Percentiles rank a stretch among this genome's conserved stretches.
These are phyloP conservation scores for Progne subis DNA, from an alignment of 2,113 vertebrate species.

Conservation along the genomic window DNA sequence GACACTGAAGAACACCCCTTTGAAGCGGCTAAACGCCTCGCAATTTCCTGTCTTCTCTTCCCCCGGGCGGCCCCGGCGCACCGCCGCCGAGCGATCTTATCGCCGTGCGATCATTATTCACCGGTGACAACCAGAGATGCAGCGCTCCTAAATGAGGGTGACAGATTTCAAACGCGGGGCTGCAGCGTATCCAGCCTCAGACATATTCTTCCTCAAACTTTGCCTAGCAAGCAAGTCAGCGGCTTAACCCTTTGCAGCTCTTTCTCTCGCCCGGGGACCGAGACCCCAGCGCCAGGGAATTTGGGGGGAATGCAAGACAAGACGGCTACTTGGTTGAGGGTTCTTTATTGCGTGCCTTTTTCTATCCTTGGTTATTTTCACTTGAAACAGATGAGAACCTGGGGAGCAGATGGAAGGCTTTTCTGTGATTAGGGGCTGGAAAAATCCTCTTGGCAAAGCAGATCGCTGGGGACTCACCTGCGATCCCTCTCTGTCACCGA, in stretches of 20 bases:
- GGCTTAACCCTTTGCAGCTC: constrained; percentile 73
- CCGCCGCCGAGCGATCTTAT: constrained; percentile 27
- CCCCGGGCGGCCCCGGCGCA: constrained; percentile 15
- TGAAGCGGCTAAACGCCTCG: not conserved
- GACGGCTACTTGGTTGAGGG: not conserved
- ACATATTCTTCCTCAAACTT: constrained; percentile 37
- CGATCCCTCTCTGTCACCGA: not conserved
- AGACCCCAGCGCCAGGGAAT: not conserved
- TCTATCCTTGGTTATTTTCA: not conserved
- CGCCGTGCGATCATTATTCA: constrained; percentile 45
- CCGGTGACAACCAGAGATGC: constrained; percentile 10
- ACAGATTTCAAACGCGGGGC: constrained; percentile 57
- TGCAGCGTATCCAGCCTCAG: constrained; percentile 16
- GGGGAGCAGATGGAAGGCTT: not conserved
- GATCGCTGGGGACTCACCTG: not conserved
- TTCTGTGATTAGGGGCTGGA: not conserved
- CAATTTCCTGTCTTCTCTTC: constrained; percentile 17
- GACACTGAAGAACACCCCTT: constrained; percentile 1
- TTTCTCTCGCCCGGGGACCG: not conserved
- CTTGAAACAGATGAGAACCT: not conserved
- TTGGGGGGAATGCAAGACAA: not conserved
- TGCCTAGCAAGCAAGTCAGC: constrained; percentile 38
- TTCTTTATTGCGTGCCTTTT: not conserved
- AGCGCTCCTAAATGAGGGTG: constrained; percentile 46
- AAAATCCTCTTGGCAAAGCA: not conserved